Evolutionary conservation across 2,113 vertebrate species (phyloP), one percentile per base, ranked within the genome.

Genomic region (Coregonus clupeaformis): DNA sequence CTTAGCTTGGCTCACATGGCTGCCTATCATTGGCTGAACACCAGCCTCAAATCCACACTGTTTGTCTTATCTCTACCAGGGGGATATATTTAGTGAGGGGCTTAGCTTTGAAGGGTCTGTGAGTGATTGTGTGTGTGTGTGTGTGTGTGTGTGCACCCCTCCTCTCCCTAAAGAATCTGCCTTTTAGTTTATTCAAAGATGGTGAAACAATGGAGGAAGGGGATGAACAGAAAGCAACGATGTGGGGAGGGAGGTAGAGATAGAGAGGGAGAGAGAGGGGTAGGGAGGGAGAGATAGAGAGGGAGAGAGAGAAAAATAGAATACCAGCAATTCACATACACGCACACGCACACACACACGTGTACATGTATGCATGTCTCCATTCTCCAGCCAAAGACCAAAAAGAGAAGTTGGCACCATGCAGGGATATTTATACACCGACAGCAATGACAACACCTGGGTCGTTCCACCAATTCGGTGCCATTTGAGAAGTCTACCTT

Each of bases 11-110:
- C 82, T 92, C 92, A 86, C 74, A 83, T 72, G 73, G 52, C 42
- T 45, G 64, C 78, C 86, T 81, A 84, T 81, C 86, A 93, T 92
- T 94, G 95, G 93, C 87, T 86, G 87, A 52, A 82, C 79, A 55
- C 81, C 45, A 88, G 73, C 71, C 77, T 91, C 89, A 89, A 92
- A 94, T 94, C 92, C 87, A 71, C 85, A 57, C 88, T 87, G 92
- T 93, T 90, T 85, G 92, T 94, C 90, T 95, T 90, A 86, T 94
- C 95, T 81, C 91, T 80, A 85, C 89, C 75, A 73, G 82, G 69
- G 75, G 77, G 93, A 89, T 96, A 93, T 94, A 94, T 96, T 94
- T 95, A 96, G 95, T 86, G 84, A 85, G 89, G 85, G 85, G 92
- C 90, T 92, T 89, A 94, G 91, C 86, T 89, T 89, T 90, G 88